phyloP scores from a whole-genome alignment of 2,888 invertebrate species.

The Leistus spinibarbis region DNA sequence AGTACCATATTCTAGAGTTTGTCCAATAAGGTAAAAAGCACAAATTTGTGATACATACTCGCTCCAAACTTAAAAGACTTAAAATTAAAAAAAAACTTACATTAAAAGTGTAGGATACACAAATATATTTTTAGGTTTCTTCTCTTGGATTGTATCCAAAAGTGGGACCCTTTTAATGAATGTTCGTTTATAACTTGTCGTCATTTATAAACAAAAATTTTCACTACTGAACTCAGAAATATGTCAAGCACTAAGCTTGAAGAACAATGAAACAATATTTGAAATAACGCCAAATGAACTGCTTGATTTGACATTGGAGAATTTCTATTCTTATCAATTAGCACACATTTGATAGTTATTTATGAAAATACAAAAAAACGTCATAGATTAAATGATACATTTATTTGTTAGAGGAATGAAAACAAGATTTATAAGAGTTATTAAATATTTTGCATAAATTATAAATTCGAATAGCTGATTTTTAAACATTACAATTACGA shows the following conservation, averaged over 20 bases:
- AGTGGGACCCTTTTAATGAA: slow-evolving; percentile 14
- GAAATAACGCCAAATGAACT: not conserved
- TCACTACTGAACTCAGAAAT: not conserved
- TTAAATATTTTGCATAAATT: too few relatives aligned
- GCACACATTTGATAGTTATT: not conserved
- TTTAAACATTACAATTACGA: too few relatives aligned
- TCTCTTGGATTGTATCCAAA: not conserved
- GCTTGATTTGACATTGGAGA: slow-evolving; percentile 18
- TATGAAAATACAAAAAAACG: not conserved
- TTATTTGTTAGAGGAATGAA: not conserved
- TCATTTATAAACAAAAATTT: slow-evolving; percentile 4
- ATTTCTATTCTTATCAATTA: slow-evolving; percentile 17
- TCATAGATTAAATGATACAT: not conserved
- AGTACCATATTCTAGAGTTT: too few relatives aligned
- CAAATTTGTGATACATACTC: too few relatives aligned
- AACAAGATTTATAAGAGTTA: not conserved
- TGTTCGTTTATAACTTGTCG: slow-evolving; percentile 26
- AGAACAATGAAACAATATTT: slow-evolving; percentile 2
- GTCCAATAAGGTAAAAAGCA: too few relatives aligned
- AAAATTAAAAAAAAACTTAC: slow-evolving; percentile 16
- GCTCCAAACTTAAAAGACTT: too few relatives aligned
- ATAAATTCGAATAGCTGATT: too few relatives aligned
- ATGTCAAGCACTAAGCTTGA: not conserved
- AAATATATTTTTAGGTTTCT: slow-evolving; percentile 19
- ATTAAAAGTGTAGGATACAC: slow-evolving; percentile 18